Evolutionary conservation across 2,888 invertebrate genomes (phyloP), one percentile per base, ranked within the genome.

Genomic region (Hydriomena furcata): DNA sequence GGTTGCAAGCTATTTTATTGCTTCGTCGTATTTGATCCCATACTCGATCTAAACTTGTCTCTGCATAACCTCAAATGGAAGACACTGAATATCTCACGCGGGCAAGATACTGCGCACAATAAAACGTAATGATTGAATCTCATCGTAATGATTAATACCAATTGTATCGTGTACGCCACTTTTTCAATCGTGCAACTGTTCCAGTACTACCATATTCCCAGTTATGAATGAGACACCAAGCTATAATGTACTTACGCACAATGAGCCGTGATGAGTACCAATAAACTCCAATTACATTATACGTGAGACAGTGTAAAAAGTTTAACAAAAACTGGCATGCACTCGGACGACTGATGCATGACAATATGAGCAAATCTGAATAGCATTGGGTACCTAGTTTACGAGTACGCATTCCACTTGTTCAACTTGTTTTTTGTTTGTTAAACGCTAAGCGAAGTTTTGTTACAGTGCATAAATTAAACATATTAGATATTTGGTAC

Each of bases 331-430:
- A 46, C 13, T 45, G 34, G 45, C 47, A 40, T 51, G 51, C 41
- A 50, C 24, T 38, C 44, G 35, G 30, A 30, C 55, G 51, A 50
- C 38, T 54, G 60, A 54, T 52, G 60, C 60, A 55, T 58, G 55
- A 58, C 53, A 60, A 48, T 55, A 50, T 59, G 56, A 51, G 55
- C 57, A 47, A 55, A 55, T 60, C 46, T 52, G 53, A 52, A 54
- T 53, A 51, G 41, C 47, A 49, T 55, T 55, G 24, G 34, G 36
- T 17, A 17, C 2, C 2, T 4, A 42, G 37, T 54, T 52, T 54
- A 54, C 49, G 60, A 57, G 55, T 50, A 43, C 49, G 40, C 53
- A 57, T 51, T 40, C 52, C 55, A 52, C 53, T 49, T 58, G 52
- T 32, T 42, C 11, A 12, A 52, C 23, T 42, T 44, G 42, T 37